phyloP scores from a whole-genome alignment of 2,113 vertebrate species.

The Nymphicus hollandicus region DNA sequence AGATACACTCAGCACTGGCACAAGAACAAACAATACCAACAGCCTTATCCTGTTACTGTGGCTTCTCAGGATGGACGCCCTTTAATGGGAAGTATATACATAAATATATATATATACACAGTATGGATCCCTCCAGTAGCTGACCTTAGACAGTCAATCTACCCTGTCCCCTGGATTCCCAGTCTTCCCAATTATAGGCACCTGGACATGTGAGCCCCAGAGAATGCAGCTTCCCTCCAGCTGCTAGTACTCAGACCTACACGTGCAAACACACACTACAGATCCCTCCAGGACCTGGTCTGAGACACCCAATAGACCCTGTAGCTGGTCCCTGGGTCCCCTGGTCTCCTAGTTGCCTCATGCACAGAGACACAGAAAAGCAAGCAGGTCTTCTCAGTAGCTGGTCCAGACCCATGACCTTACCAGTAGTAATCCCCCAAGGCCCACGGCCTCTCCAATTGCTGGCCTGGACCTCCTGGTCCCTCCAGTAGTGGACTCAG shows the following conservation, averaged over 20 bases:
- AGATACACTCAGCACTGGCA: background rate
- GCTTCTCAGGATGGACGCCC: background rate
- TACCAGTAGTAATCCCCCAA: background rate
- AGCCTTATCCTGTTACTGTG: background rate
- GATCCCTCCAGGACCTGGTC: background rate
- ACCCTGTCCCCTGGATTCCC: rapidly evolving
- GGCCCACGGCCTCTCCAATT: background rate
- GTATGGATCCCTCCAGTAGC: background rate
- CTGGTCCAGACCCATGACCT: background rate
- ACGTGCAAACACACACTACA: too few relatives aligned
- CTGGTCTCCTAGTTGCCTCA: background rate
- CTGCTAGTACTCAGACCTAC: background rate
- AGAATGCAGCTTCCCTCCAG: background rate
- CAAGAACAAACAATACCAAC: background rate
- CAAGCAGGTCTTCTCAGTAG: background rate
- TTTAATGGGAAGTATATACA: background rate
- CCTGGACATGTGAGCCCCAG: background rate
- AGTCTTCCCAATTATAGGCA: background rate
- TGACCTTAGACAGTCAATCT: too few relatives aligned
- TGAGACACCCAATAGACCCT: background rate
- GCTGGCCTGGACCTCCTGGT: background rate
- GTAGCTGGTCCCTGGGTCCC: background rate
- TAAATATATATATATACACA: background rate
- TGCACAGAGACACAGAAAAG: background rate
- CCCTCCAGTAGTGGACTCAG: background rate